Percentiles rank a stretch among this genome's conserved stretches.
These are phyloP conservation scores for Semotilus atromaculatus DNA, from an alignment of 2,797 vertebrate species.

Conservation along the genomic window DNA sequence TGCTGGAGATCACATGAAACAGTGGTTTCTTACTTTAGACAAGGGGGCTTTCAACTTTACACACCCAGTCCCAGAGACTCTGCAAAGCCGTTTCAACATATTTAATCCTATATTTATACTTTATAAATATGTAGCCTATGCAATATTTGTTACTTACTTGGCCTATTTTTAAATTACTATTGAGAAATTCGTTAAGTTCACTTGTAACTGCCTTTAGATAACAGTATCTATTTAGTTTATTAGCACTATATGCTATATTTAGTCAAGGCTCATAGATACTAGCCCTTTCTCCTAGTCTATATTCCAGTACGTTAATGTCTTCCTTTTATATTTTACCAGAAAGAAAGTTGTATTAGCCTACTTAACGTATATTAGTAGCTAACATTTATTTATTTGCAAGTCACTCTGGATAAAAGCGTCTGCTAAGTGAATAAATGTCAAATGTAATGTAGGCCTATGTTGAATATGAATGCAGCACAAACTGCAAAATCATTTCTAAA, in stretches of 20 bases:
- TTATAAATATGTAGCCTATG: too few species aligned
- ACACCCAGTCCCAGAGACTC: neutral
- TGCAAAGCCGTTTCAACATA: neutral
- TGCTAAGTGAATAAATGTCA: neutral
- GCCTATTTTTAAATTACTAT: neutral
- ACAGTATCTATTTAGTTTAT: neutral
- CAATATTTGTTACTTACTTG: neutral
- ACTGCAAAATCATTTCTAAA: too few species aligned
- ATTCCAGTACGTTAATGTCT: neutral
- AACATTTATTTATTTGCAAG: neutral
- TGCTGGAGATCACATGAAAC: neutral
- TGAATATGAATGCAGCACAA: neutral
- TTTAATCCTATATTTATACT: too few species aligned
- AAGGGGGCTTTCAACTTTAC: neutral
- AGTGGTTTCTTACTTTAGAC: slow-evolving; percentile 12
- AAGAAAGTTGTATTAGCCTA: neutral
- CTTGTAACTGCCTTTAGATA: neutral
- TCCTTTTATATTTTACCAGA: neutral
- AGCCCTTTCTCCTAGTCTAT: neutral
- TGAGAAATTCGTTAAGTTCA: neutral
- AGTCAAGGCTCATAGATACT: neutral
- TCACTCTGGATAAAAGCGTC: neutral
- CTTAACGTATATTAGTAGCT: neutral
- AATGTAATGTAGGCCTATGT: neutral
- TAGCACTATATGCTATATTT: neutral